These are phyloP conservation scores for Tapirus terrestris DNA, from an alignment of 2,113 vertebrate species.

Conservation along the genomic window DNA sequence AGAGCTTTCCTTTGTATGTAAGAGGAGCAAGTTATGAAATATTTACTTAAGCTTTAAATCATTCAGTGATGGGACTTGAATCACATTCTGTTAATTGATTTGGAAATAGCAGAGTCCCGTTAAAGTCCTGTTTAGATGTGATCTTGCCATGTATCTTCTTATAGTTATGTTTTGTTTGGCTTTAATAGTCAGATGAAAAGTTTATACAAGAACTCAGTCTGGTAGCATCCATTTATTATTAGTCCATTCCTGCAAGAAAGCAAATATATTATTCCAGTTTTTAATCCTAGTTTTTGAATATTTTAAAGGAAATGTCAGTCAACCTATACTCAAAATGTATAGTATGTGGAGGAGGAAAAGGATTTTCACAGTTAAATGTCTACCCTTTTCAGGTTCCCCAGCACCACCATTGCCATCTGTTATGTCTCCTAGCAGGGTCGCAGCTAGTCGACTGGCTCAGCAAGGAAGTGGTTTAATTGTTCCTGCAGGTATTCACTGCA, in stretches of 20 bases:
- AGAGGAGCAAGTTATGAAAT: background rate
- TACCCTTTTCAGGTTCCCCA: conserved; percentile 92
- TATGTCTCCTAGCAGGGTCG: conserved; percentile 92
- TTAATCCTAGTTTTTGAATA: conserved; percentile 18
- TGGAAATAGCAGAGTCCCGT: conserved; percentile 14
- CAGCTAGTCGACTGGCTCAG: conserved; percentile 93
- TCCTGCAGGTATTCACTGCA: conserved; percentile 91
- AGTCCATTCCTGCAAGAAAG: conserved; percentile 12
- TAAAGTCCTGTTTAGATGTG: background rate
- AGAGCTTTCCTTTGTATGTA: background rate
- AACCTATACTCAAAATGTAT: conserved; percentile 3
- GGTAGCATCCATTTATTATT: background rate
- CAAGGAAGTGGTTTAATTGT: conserved; percentile 92
- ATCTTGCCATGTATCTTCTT: conserved; percentile 19
- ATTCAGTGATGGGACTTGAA: background rate
- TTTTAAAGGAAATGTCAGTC: conserved; percentile 59
- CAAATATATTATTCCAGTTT: background rate
- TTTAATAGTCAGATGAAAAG: conserved; percentile 21
- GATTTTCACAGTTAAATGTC: conserved; percentile 85
- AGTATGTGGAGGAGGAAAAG: conserved; percentile 34
- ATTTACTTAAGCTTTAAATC: conserved; percentile 49
- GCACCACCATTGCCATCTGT: conserved; percentile 91
- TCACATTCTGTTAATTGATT: conserved; percentile 34
- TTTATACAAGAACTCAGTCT: conserved; percentile 9
- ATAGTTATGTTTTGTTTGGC: conserved; percentile 5